These are phyloP conservation scores for Argyrosomus regius DNA, from an alignment of 2,797 vertebrate species.

Conservation along the genomic window DNA sequence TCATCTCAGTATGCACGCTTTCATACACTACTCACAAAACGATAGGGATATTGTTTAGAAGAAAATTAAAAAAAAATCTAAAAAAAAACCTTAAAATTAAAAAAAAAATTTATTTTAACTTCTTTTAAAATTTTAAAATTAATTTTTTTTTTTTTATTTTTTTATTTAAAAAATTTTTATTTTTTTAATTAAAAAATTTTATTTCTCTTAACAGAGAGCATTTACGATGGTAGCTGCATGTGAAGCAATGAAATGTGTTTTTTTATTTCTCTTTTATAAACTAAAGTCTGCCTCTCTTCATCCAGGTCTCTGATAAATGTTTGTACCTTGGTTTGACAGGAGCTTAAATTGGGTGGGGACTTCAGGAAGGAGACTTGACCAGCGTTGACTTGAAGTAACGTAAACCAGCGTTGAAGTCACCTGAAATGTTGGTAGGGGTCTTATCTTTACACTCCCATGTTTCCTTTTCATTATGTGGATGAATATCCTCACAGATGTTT, in stretches of 20 bases:
- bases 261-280: not conserved
- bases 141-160: too few species aligned
- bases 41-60: too few species aligned
- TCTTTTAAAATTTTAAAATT: too few species aligned
- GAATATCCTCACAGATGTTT: not conserved
- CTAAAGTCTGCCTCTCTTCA: not conserved
- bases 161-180: too few species aligned
- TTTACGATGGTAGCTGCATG: not conserved
- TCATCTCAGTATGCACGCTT: not conserved
- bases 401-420: not conserved
- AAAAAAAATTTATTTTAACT: too few species aligned
- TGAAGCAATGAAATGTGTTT: not conserved
- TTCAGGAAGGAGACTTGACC: not conserved
- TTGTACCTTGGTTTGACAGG: slow-evolving; percentile 26
- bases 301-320: slow-evolving; percentile 19
- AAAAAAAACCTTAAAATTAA: too few species aligned
- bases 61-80: too few species aligned
- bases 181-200: too few species aligned
- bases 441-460: slow-evolving; percentile 2
- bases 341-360: slow-evolving; percentile 20
- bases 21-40: too few species aligned
- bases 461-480: not conserved
- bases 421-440: not conserved
- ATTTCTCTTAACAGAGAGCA: not conserved
- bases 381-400: not conserved